These are phyloP conservation scores for Eilema caniola DNA, from an alignment of 2,888 invertebrate genomes.

Conservation along the genomic window DNA sequence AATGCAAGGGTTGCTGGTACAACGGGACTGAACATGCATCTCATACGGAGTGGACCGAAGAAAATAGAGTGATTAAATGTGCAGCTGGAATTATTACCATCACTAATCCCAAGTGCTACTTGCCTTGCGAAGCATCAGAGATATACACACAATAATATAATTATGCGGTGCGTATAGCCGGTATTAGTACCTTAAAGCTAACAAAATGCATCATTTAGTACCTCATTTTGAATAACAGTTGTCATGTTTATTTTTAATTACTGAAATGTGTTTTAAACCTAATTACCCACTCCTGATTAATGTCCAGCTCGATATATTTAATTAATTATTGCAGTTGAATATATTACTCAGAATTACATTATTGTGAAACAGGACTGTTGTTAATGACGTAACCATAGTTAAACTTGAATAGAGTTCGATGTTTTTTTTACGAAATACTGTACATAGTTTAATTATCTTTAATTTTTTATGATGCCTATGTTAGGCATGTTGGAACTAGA, in stretches of 20 bases:
- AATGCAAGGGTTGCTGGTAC: constrained; percentile 95
- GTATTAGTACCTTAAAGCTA: too few species aligned
- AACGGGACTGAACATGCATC: constrained; percentile 92
- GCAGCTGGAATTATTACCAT: constrained; percentile 95
- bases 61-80: constrained; percentile 90
- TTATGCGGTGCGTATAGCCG: too few species aligned
- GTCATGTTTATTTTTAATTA: constrained; percentile 36
- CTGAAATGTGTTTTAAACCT: constrained; percentile 39
- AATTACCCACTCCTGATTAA: constrained; percentile 38
- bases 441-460: too few species aligned
- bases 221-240: constrained; percentile 22
- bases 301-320: neutral
- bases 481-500: too few species aligned
- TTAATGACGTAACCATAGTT: neutral
- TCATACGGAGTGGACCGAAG: constrained; percentile 93
- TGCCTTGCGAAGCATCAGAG: constrained; percentile 92
- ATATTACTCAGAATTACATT: neutral
- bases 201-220: constrained; percentile 23
- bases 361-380: neutral
- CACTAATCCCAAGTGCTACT: constrained; percentile 93
- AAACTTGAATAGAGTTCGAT: too few species aligned
- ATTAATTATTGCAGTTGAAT: neutral
- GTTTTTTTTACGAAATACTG: too few species aligned
- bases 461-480: too few species aligned
- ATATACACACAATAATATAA: constrained; percentile 92